phyloP scores from a whole-genome alignment of 2,888 invertebrate species.

The Nomada fabriciana region DNA sequence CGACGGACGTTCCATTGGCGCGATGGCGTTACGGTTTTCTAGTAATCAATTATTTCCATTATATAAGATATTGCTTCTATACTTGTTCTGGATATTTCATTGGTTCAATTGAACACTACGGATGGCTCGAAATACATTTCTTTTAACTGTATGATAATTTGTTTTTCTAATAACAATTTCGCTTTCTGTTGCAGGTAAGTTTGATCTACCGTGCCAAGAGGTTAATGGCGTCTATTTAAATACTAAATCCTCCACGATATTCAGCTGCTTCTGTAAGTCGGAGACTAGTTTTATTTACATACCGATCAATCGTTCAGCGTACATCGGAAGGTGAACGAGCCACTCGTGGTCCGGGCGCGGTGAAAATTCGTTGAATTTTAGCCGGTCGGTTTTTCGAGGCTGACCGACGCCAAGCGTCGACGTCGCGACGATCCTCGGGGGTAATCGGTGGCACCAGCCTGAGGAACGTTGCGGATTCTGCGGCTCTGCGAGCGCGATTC shows the following conservation, averaged over 20 bases:
- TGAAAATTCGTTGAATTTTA: slow-evolving; percentile 23
- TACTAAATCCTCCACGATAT: not conserved
- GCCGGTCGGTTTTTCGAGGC: slow-evolving; percentile 35
- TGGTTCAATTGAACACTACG: not conserved
- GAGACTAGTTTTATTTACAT: not conserved
- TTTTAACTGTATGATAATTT: not conserved
- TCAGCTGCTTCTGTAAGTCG: slow-evolving; percentile 6
- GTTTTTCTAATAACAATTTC: not conserved
- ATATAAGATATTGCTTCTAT: no score
- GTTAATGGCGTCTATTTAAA: not conserved
- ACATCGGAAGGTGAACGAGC: not conserved
- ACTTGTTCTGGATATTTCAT: no score
- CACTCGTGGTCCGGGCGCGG: not conserved
- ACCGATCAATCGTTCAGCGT: not conserved
- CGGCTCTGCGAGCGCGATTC: slow-evolving; percentile 76
- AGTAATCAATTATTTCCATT: no score
- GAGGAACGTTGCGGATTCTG: slow-evolving; percentile 78
- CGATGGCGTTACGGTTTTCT: no score
- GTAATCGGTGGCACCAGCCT: slow-evolving; percentile 47
- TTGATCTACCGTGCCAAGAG: not conserved
- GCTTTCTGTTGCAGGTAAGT: slow-evolving; percentile 76
- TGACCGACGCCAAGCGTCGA: slow-evolving; percentile 44
- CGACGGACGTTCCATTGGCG: no score
- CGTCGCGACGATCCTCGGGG: slow-evolving; percentile 54
- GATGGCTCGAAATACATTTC: no score